Percentiles rank a stretch among this genome's conserved stretches.
These are phyloP conservation scores for Chesias legatella DNA, from an alignment of 2,888 invertebrate genomes.

Conservation along the genomic window DNA sequence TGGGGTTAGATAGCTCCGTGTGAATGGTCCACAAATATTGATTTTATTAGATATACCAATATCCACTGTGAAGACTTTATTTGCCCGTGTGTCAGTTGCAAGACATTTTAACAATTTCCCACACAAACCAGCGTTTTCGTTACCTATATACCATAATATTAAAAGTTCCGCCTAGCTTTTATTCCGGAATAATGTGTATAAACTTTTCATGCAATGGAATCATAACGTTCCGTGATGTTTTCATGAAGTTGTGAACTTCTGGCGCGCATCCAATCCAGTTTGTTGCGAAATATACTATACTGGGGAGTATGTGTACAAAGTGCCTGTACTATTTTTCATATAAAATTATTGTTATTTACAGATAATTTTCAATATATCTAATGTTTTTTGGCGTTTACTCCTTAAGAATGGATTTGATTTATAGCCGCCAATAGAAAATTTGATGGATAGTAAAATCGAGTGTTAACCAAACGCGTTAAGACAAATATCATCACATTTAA, in stretches of 20 bases:
- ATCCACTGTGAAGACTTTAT: too few species aligned
- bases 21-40: too few species aligned
- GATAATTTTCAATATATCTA: conserved; percentile 1
- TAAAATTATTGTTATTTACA: too few species aligned
- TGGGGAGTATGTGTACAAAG: conserved; percentile 14
- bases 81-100: too few species aligned
- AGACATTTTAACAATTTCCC: too few species aligned
- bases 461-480: too few species aligned
- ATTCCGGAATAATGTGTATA: conserved; percentile 8
- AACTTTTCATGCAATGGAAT: conserved; percentile 16
- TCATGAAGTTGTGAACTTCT: conserved; percentile 24
- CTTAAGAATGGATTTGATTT: conserved; percentile 3
- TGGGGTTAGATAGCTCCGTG: too few species aligned
- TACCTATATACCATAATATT: conserved; percentile 11
- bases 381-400: not conserved
- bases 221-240: conserved; percentile 20
- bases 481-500: not conserved
- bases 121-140: too few species aligned
- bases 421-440: too few species aligned
- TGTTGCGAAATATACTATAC: conserved; percentile 21
- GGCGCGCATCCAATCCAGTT: conserved; percentile 25
- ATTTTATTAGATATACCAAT: too few species aligned
- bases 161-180: conserved; percentile 5
- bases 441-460: too few species aligned
- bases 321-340: too few species aligned